Percentiles rank a stretch among this genome's conserved stretches.
phyloP scores from a whole-genome alignment of 37 sponge, comb jelly and placozoan species.

The Hexactinellida sp. region DNA sequence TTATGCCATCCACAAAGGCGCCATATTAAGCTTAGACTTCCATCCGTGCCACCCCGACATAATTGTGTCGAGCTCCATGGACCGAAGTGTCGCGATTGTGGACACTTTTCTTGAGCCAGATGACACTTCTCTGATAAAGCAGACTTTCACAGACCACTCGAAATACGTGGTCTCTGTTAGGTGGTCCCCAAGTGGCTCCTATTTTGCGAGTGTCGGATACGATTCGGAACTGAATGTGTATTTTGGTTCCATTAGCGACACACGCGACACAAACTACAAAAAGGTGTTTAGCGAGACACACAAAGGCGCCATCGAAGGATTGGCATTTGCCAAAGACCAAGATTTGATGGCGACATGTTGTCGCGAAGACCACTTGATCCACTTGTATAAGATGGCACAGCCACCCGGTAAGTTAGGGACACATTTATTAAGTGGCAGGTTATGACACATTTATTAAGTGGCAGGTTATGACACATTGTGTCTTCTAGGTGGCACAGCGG shows the following conservation, averaged over 20 bases:
- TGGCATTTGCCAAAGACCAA: background rate
- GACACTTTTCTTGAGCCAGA: background rate
- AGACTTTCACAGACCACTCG: background rate
- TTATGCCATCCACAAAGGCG: conserved; percentile 25
- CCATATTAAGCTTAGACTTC: conserved; percentile 31
- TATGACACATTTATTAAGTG: background rate
- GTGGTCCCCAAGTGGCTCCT: conserved; percentile 1
- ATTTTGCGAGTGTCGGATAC: conserved; percentile 11
- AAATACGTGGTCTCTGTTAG: background rate
- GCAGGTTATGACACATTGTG: background rate
- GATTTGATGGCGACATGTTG: background rate
- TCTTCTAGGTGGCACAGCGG: background rate
- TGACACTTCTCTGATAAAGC: background rate
- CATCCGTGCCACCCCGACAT: conserved; percentile 28
- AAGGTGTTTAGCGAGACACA: background rate
- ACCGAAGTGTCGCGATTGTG: background rate
- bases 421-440: background rate
- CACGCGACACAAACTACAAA: background rate
- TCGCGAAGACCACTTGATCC: background rate
- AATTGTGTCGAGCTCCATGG: conserved; percentile 7
- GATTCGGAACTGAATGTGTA: conserved; percentile 8
- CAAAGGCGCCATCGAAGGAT: background rate
- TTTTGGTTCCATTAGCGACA: background rate
- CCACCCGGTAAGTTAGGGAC: background rate
- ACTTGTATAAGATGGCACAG: background rate